Base-by-base conservation (phyloP, 2,888 invertebrate species). In the Allygus modestus region DNA sequence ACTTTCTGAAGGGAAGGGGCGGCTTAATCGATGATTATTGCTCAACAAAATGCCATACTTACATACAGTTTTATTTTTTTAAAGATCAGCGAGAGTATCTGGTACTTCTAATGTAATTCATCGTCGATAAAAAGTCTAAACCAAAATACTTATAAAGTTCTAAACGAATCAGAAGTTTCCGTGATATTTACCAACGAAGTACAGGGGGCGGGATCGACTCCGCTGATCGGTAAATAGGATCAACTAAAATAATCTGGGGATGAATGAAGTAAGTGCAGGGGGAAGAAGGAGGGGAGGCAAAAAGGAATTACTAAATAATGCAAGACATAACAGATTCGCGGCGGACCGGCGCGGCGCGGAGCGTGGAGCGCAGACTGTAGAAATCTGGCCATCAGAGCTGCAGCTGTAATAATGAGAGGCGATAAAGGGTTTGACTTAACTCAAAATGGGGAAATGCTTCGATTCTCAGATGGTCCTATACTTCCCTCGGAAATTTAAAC, bases 301-400 rank as follows among this genome's bases (percentile, higher is more conserved):
- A 79, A 83, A 79, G 51, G 79, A 81, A 46, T 71, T 69, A 33
- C 84, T 85, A 71, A 86, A 86, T 86, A 86, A 86, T 86, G 82
- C 86, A 86, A 37, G 75, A 82, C 71, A 84, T 86, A 86, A 85
- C 86, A 86, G 86, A 86, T 86, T 85, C 85, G 83, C 84, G 58
- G 84, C 81, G 84, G 73, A 26, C 51, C 37, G 81, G 71, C 83
- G 71, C 61, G 61, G 58, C 54, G 81, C 26, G 54, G 69, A 69
- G n/a, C n/a, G n/a, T n/a, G n/a, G n/a, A n/a, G n/a, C n/a, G n/a
- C n/a, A n/a, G n/a, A n/a, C n/a, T n/a, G 86, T 41, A 85, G 84
- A 86, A 85, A 84, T 84, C 84, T 73, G 84, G 77, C 89, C 89
- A 89, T 90, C 86, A 89, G 89, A 89, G 85, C 89, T 89, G 89